Conservation (phyloP, 2,113 vertebrate genomes). For the Bujurquina vittata region DNA sequence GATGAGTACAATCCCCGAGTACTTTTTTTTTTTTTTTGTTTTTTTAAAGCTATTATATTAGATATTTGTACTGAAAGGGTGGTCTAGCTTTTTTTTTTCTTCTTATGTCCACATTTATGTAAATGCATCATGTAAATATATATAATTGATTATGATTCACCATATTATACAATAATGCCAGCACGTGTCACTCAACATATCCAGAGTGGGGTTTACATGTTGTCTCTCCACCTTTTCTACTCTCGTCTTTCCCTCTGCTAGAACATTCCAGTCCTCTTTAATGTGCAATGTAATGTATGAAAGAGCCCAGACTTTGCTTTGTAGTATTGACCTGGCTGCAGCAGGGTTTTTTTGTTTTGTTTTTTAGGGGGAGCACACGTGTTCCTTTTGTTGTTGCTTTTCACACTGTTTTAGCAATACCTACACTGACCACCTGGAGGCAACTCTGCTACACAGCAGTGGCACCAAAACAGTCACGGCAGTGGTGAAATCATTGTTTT, state of each 20-base stretch:
- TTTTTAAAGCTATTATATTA: background rate
- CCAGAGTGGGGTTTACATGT: conserved; percentile 29
- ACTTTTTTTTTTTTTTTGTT: too few relatives aligned
- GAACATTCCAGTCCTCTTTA: conserved; percentile 63
- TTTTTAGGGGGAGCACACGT: background rate
- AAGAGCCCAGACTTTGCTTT: conserved; percentile 14
- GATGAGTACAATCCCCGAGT: background rate
- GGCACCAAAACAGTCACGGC: conserved; percentile 1
- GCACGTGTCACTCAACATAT: conserved; percentile 32
- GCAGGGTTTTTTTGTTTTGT: background rate
- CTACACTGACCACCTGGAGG: conserved; percentile 36
- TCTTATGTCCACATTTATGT: conserved; percentile 19
- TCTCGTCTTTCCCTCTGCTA: background rate
- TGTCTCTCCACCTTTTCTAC: conserved; percentile 13
- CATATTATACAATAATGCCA: conserved; percentile 20
- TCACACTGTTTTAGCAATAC: conserved; percentile 32
- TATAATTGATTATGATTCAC: conserved; percentile 22
- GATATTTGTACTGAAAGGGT: conserved; percentile 13
- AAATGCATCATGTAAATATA: conserved; percentile 16
- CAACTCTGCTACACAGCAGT: background rate
- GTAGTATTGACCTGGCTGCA: conserved; percentile 31
- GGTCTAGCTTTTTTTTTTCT: background rate
- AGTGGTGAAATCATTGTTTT: conserved; percentile 19
- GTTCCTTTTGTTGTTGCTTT: conserved; percentile 23
- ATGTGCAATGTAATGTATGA: conserved; percentile 55